A percentile compares a stretch with the other conserved stretches of the same genome.
These are phyloP conservation scores for Bembecia ichneumoniformis DNA, from an alignment of 2,888 invertebrate genomes.

Conservation along the genomic window DNA sequence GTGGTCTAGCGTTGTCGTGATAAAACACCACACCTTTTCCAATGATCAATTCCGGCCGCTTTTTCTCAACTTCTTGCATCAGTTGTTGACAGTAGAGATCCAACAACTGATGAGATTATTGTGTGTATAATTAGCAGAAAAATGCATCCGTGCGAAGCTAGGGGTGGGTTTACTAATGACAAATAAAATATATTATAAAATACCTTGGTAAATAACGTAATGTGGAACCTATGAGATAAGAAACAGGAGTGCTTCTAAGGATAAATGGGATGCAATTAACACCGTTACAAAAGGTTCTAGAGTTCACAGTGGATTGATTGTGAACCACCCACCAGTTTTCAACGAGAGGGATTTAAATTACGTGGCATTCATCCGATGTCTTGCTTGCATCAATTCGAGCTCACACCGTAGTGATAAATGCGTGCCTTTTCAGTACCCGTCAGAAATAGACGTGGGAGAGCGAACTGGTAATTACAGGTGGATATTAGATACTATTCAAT, in stretches of 20 bases:
- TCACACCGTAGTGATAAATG: constrained; percentile 49
- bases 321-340: constrained; percentile 38
- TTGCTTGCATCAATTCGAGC: constrained; percentile 29
- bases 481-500: constrained; percentile 1
- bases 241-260: constrained; percentile 15
- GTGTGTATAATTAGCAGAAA: too few relatives aligned
- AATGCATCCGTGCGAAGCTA: too few relatives aligned
- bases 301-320: constrained; percentile 36
- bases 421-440: constrained; percentile 45
- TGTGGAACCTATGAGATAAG: constrained; percentile 2
- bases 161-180: too few relatives aligned
- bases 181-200: too few relatives aligned
- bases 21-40: too few relatives aligned
- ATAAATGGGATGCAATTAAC: constrained; percentile 39
- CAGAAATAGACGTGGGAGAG: constrained; percentile 37
- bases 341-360: constrained; percentile 48
- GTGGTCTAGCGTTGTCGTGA: too few relatives aligned
- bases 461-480: constrained; percentile 35
- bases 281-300: constrained; percentile 20
- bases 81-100: too few relatives aligned
- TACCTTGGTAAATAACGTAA: too few relatives aligned
- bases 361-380: constrained; percentile 36
- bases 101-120: too few relatives aligned
- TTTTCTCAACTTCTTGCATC: too few relatives aligned
- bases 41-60: too few relatives aligned